phyloP scores from a whole-genome alignment of 2,113 vertebrate species.

The Chelonoidis abingdonii region DNA sequence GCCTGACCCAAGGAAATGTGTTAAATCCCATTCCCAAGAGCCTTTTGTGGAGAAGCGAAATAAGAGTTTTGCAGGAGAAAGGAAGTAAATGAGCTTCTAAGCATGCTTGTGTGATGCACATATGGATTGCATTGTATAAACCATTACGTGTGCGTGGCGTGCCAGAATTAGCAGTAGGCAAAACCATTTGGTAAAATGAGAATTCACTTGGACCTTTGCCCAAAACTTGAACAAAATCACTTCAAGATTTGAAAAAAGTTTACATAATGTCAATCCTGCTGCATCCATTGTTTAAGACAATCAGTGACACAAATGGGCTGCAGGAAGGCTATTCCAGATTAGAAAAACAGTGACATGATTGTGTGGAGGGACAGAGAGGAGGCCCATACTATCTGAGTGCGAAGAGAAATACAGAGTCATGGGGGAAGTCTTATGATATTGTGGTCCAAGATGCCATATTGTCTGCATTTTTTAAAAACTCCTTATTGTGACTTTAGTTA shows the following conservation, averaged over 20 bases:
- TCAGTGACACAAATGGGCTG: not conserved
- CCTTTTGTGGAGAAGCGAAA: not conserved
- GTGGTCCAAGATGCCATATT: not conserved
- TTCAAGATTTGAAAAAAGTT: rapidly evolving
- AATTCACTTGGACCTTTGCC: not conserved
- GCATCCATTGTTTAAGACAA: not conserved
- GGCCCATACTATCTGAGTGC: not conserved
- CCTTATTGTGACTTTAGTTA: not conserved
- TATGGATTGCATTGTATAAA: not conserved
- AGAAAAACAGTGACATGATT: not conserved
- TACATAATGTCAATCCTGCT: not conserved
- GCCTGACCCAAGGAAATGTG: not conserved
- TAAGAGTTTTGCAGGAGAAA: not conserved
- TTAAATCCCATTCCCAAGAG: not conserved
- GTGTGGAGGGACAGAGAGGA: not conserved
- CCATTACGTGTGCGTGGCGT: not conserved
- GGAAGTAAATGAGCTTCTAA: not conserved
- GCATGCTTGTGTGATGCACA: not conserved
- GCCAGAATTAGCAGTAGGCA: not conserved
- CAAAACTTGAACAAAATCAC: not conserved
- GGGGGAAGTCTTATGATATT: not conserved
- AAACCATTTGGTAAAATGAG: not conserved
- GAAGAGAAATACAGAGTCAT: not conserved
- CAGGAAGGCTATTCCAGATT: not conserved
- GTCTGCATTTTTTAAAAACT: not conserved